Evolutionary conservation across 2,797 vertebrate genomes (phyloP).

Genomic region (Chelmon rostratus): DNA sequence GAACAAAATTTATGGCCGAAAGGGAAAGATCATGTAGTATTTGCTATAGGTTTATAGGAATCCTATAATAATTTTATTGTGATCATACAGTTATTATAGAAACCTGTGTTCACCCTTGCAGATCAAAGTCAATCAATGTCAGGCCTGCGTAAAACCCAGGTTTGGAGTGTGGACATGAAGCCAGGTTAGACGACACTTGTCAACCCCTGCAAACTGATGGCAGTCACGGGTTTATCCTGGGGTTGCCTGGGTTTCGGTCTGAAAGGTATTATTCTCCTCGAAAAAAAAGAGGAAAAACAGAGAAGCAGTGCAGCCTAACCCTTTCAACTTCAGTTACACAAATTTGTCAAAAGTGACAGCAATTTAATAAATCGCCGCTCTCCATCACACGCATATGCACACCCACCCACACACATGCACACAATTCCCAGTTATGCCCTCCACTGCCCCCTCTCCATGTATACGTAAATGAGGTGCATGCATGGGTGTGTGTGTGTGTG

Average conservation of each 20-base stretch:
- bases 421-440: conserved; percentile 82
- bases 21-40: not conserved
- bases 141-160: conserved; percentile 8
- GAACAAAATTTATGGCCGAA: not conserved
- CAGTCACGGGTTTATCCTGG: conserved; percentile 26
- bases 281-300: conserved; percentile 64
- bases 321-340: conserved; percentile 83
- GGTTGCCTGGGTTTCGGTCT: conserved; percentile 30
- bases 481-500: conserved; percentile 52
- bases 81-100: conserved; percentile 6
- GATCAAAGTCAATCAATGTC: conserved; percentile 10
- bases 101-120: conserved; percentile 3
- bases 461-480: conserved; percentile 86
- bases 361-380: conserved; percentile 87
- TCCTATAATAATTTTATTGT: not conserved
- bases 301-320: conserved; percentile 69
- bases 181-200: conserved; percentile 1
- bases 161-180: conserved; percentile 8
- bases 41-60: conserved; percentile 1
- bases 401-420: conserved; percentile 77
- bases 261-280: conserved; percentile 45
- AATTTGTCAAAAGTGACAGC: conserved; percentile 90
- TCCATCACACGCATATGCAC: conserved; percentile 80
- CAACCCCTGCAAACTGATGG: conserved; percentile 8
- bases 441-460: conserved; percentile 81